Evolutionary conservation across 2,888 invertebrate species (phyloP), one percentile per base, ranked within the genome.

Genomic region (Odontomyia ornata): DNA sequence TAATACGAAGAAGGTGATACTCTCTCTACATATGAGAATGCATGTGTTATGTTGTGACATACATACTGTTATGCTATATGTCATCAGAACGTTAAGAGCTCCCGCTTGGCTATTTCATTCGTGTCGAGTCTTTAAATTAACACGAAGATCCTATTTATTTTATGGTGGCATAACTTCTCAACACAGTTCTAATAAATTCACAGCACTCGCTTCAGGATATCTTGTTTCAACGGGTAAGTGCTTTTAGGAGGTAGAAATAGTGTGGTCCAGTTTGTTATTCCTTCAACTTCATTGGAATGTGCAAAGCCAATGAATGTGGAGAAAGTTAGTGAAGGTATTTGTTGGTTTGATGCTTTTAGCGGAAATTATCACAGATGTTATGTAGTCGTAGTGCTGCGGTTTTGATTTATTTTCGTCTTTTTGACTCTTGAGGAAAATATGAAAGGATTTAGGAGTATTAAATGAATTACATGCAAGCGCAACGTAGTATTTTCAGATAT

Each of bases 81-180:
- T 60, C 57, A 60, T 13, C 57, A 25, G 1, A 23, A 60, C 1
- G 25, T 18, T 60, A 60, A 23, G 23, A 23, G 23, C 57, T 25
- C 25, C 57, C 11, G 21, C 25, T 25, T 25, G 57, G 57, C 57
- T 60, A 60, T 25, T 60, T 60, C 4, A 18, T 11, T 60, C 57
- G 57, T 60, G 25, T 4, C 11, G 57, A 60, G 57, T 60, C 57
- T 60, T 25, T 21, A 60, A 60, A 60, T 60, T 23, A 60, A 60
- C 57, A 60, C 57, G 57, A 60, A 25, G 57, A 60, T 60, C 57
- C 57, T 60, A 60, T 60, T 60, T 60, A 60, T 60, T 60, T 60
- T 60, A 60, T 60, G 57, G 57, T 25, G 25, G 57, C 57, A 60
- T 60, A 60, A 60, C 57, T 60, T 60, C 57, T 23, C 57, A 23